phyloP scores from a whole-genome alignment of 2,113 vertebrate genomes.

The Lepus timidus region DNA sequence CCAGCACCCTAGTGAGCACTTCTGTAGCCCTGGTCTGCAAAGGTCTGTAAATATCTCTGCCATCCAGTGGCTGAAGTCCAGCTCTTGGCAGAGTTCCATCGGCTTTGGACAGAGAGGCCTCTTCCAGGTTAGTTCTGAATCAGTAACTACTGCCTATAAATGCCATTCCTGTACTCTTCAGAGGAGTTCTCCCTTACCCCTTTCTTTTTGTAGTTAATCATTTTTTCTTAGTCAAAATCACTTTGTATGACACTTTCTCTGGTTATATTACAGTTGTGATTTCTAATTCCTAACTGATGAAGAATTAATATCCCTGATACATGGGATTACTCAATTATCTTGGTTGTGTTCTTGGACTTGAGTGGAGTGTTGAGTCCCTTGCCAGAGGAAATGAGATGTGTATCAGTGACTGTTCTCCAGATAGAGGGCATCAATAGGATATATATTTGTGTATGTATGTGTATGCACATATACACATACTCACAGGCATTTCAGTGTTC shows the following conservation, averaged over 20 bases:
- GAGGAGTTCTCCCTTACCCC: background rate
- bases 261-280: background rate
- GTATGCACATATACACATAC: no score
- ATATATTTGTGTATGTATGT: background rate
- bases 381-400: background rate
- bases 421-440: background rate
- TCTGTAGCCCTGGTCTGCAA: background rate
- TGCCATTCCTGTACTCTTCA: background rate
- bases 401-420: background rate
- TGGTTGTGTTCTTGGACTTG: background rate
- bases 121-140: background rate
- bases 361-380: background rate
- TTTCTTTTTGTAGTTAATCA: background rate
- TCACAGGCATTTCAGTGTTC: no score
- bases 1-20: background rate
- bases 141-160: background rate
- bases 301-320: background rate
- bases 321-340: background rate
- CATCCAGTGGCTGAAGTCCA: background rate
- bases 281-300: background rate
- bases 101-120: background rate
- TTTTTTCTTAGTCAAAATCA: background rate
- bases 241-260: background rate
- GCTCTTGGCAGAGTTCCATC: background rate
- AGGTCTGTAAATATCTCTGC: background rate